These are phyloP conservation scores for Noctua pronuba DNA, from an alignment of 2,888 invertebrate genomes.

Conservation along the genomic window DNA sequence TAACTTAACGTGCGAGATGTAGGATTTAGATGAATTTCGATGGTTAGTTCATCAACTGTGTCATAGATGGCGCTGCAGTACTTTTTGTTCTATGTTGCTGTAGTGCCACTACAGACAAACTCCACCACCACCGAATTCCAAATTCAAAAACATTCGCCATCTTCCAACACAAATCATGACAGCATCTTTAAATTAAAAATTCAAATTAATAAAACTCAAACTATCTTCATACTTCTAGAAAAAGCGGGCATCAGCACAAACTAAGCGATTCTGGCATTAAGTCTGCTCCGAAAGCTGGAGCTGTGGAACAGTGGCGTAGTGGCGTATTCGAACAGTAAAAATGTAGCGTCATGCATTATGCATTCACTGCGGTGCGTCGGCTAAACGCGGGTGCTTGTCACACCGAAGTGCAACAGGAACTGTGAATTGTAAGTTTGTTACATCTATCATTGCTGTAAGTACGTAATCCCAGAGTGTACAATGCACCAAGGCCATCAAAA, in stretches of 20 bases:
- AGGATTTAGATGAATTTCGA: too few species aligned
- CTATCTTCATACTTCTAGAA: slow-evolving; percentile 50
- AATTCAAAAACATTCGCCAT: slow-evolving; percentile 37
- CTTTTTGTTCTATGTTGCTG: too few species aligned
- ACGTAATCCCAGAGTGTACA: neutral
- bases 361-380: slow-evolving; percentile 70
- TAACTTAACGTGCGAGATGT: too few species aligned
- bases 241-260: slow-evolving; percentile 58
- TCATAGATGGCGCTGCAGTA: too few species aligned
- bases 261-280: slow-evolving; percentile 74
- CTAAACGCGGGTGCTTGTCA: slow-evolving; percentile 59
- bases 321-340: slow-evolving; percentile 69
- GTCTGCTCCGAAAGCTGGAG: slow-evolving; percentile 50
- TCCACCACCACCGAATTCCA: neutral
- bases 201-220: slow-evolving; percentile 48
- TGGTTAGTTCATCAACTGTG: too few species aligned
- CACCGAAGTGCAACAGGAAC: slow-evolving; percentile 53
- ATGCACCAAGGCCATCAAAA: neutral
- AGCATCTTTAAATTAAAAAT: slow-evolving; percentile 57
- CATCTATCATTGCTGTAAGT: neutral
- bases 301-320: slow-evolving; percentile 44
- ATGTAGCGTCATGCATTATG: slow-evolving; percentile 78
- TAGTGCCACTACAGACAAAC: too few species aligned
- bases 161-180: slow-evolving; percentile 35
- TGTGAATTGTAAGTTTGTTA: neutral